phyloP scores from a whole-genome alignment of 2,113 vertebrate species.

The Chunga burmeisteri region DNA sequence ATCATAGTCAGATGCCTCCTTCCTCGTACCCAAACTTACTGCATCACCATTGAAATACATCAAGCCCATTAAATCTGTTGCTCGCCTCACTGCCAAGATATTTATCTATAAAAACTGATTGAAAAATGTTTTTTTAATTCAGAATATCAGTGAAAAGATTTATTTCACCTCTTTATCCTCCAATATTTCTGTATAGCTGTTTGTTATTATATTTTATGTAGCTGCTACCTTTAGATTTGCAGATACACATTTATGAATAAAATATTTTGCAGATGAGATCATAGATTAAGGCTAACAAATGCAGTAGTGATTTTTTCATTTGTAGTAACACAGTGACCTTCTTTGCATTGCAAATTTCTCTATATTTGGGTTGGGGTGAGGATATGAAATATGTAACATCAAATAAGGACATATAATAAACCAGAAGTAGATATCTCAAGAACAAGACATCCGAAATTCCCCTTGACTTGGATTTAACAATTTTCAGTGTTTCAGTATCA shows the following conservation, averaged over 20 bases:
- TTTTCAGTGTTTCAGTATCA: not conserved
- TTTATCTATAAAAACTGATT: not conserved
- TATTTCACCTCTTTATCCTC: slow-evolving; percentile 24
- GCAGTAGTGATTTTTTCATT: slow-evolving; percentile 33
- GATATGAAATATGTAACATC: slow-evolving; percentile 46
- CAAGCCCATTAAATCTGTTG: not conserved
- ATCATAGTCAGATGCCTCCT: not conserved
- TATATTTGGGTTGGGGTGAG: slow-evolving; percentile 5
- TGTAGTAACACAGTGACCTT: slow-evolving; percentile 43
- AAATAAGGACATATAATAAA: slow-evolving; percentile 29
- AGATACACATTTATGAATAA: slow-evolving; percentile 48
- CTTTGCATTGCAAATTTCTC: slow-evolving; percentile 53
- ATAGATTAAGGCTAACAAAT: slow-evolving; percentile 43
- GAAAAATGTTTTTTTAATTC: not conserved
- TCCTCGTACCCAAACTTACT: not conserved
- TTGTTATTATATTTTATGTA: slow-evolving; percentile 22
- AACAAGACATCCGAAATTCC: not conserved
- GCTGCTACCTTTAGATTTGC: slow-evolving; percentile 36
- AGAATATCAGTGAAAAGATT: not conserved
- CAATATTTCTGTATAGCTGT: not conserved
- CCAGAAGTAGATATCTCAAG: not conserved
- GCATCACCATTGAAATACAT: not conserved
- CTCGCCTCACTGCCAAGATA: not conserved
- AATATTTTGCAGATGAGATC: slow-evolving; percentile 32
- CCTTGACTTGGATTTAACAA: not conserved